These are phyloP conservation scores for Stenurella melanura DNA, from an alignment of 2,888 invertebrate species.

Conservation along the genomic window DNA sequence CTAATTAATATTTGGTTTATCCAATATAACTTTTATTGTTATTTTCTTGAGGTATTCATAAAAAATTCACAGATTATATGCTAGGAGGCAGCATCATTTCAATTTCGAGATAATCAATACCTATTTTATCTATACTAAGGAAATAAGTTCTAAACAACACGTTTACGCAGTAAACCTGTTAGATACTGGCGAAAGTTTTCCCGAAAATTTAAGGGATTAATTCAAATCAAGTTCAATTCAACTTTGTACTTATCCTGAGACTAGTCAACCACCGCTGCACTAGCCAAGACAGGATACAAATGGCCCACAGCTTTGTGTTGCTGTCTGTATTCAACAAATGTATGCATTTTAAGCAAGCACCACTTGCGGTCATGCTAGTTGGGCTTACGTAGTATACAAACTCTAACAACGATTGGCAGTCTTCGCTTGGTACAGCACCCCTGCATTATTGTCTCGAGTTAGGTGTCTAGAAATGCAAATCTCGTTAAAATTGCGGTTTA, in stretches of 20 bases:
- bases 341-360: slow-evolving; percentile 38
- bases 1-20: no score
- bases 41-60: no score
- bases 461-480: slow-evolving; percentile 46
- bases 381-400: slow-evolving; percentile 13
- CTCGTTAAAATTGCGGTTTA: slow-evolving; percentile 45
- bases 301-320: slow-evolving; percentile 18
- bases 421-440: slow-evolving; percentile 9
- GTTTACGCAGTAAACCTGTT: neutral
- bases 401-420: slow-evolving; percentile 32
- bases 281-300: slow-evolving; percentile 1
- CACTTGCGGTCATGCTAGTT: slow-evolving; percentile 35
- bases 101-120: no score
- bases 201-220: neutral
- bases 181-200: neutral
- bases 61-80: no score
- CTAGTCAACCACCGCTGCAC: neutral
- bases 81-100: no score
- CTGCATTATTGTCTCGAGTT: slow-evolving; percentile 39
- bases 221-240: neutral
- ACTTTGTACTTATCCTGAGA: neutral
- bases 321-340: slow-evolving; percentile 39
- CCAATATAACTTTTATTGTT: no score
- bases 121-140: no score
- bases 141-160: neutral